phyloP scores from a whole-genome alignment of 1,140 invertebrate genomes.

The Limonius californicus region DNA sequence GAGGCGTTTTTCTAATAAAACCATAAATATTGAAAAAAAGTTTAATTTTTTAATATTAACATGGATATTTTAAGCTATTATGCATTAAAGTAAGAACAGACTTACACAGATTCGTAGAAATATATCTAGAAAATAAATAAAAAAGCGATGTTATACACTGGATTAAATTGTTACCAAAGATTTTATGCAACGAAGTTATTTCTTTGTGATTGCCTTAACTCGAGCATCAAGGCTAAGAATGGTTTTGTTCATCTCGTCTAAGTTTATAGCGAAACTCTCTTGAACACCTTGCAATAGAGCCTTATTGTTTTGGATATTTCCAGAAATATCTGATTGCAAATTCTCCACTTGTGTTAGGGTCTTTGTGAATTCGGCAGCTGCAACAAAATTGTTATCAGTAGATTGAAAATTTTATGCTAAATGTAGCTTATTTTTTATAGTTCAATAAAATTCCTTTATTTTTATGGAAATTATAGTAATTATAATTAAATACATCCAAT shows the following conservation, averaged over 20 bases:
- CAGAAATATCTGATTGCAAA: conserved; percentile 70
- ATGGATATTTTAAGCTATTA: too few species aligned
- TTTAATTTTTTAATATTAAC: too few species aligned
- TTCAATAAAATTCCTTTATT: too few species aligned
- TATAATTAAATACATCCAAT: too few species aligned
- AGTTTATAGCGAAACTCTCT: conserved; percentile 70
- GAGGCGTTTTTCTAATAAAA: background rate
- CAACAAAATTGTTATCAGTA: conserved; percentile 47
- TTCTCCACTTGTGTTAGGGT: conserved; percentile 78
- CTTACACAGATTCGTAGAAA: too few species aligned
- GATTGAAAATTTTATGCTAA: too few species aligned
- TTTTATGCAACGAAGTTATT: conserved; percentile 35
- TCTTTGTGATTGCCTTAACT: conserved; percentile 56
- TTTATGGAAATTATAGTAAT: too few species aligned
- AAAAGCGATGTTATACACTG: too few species aligned
- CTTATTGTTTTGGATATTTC: conserved; percentile 71
- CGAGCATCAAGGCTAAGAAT: conserved; percentile 70
- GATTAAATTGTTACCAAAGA: too few species aligned
- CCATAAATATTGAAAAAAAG: background rate
- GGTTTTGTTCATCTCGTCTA: conserved; percentile 71
- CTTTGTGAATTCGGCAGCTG: conserved; percentile 82
- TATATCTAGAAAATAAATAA: too few species aligned
- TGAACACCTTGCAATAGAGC: conserved; percentile 75
- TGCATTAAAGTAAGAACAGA: too few species aligned
- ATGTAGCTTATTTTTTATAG: too few species aligned